Base-by-base conservation (phyloP, 1,140 invertebrate genomes). In the Phocides pigmalion region DNA sequence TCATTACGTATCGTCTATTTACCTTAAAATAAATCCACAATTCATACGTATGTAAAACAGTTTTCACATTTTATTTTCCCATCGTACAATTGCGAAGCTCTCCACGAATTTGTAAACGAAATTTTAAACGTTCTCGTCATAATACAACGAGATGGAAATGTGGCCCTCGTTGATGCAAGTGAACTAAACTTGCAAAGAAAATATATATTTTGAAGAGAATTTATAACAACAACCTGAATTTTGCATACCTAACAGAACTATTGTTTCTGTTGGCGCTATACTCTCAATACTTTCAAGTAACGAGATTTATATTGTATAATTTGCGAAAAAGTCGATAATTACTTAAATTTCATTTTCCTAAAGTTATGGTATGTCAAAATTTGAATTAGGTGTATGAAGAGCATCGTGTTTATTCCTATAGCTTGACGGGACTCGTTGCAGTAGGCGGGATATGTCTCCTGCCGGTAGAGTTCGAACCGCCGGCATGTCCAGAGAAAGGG, bases 401-500 rank as follows among this genome's bases (percentile, higher is more conserved):
- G 35, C 5, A 32, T 16, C 22, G 12, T 20, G 8, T 49, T 28
- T 53, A 12, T 44, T 66, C 11, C 28, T 32, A 32, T 51, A 92
- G 68, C 75, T 83, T 54, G 91, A 92, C 15, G 83, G 81, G 12
- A 80, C 92, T 51, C 84, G 93, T 69, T 91, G 91, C 62, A 93
- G 92, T 65, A 93, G 96, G 71, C 93, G 95, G 71, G 96, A 97
- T 77, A 95, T 96, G 94, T 96, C 95, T 54, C 95, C 95, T 8
- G 94, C 95, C 70, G 95, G 95, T 70, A 93, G 95, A 63, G 95
- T 96, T 81, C 90, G 95, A 67, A 92, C 94, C 14, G 93, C 94
- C 53, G 93, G 94, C 62, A 94, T 95, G 93, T 69, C 75, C 22
- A 81, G 87, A 64, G 90, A 92, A 88, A 79, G 84, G 54, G 88